phyloP scores from a whole-genome alignment of 2,888 invertebrate species.

The Nipponacmea schrenckii region DNA sequence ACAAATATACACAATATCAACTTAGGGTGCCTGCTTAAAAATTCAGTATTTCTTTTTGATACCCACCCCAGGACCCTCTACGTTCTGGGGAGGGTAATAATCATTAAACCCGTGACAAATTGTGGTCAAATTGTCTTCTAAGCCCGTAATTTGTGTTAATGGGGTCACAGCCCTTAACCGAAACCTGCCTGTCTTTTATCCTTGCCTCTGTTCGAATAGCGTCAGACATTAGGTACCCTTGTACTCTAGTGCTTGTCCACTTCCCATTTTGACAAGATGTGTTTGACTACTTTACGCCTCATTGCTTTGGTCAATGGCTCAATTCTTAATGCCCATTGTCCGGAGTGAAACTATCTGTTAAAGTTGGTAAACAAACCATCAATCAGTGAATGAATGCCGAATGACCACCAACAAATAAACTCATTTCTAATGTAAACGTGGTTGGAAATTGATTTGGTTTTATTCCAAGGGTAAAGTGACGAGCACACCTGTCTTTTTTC shows the following conservation, averaged over 20 bases:
- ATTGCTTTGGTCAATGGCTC: slow-evolving; percentile 7
- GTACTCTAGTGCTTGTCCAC: not conserved
- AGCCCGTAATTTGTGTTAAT: slow-evolving; percentile 2
- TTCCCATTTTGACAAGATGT: not conserved
- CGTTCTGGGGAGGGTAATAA: not conserved
- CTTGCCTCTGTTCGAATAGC: too few species aligned
- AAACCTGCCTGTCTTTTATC: not conserved
- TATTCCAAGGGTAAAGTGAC: not conserved
- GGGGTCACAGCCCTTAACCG: slow-evolving; percentile 1
- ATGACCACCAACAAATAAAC: slow-evolving; percentile 7
- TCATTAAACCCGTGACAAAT: slow-evolving; percentile 5
- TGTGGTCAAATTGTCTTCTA: not conserved
- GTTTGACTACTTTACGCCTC: slow-evolving; percentile 8
- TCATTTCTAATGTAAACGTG: slow-evolving; percentile 3
- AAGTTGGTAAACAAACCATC: slow-evolving; percentile 3
- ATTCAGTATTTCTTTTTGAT: too few species aligned
- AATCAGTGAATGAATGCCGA: slow-evolving; percentile 3
- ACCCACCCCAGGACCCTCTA: too few species aligned
- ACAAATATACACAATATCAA: too few species aligned
- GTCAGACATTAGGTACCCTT: not conserved
- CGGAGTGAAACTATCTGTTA: not conserved
- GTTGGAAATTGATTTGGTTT: not conserved
- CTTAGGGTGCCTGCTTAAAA: too few species aligned
- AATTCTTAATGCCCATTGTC: slow-evolving; percentile 7
- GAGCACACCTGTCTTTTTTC: not conserved